These are phyloP conservation scores for Heliconius erato DNA, from an alignment of 2,888 invertebrate species.

Conservation along the genomic window DNA sequence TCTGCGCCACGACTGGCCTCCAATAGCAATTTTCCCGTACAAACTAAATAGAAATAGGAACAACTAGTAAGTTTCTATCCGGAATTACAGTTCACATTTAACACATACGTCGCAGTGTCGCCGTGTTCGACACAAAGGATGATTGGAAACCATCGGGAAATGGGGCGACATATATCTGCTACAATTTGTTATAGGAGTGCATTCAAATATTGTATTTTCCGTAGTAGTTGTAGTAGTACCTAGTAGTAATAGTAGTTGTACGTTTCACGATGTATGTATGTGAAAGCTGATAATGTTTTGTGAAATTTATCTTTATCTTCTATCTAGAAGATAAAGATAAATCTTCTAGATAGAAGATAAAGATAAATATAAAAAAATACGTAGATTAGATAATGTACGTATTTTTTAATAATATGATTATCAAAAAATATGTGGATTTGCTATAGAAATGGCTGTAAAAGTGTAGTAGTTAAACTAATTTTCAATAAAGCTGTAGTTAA, in stretches of 20 bases:
- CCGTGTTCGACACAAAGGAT: slow-evolving; percentile 49
- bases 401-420: too few relatives aligned
- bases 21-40: neutral
- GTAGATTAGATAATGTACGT: too few relatives aligned
- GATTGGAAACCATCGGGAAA: slow-evolving; percentile 48
- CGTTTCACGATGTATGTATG: neutral
- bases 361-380: too few relatives aligned
- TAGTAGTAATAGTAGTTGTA: neutral
- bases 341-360: too few relatives aligned
- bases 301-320: neutral
- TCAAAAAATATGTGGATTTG: too few relatives aligned
- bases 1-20: too few relatives aligned
- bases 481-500: too few relatives aligned
- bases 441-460: too few relatives aligned
- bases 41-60: slow-evolving; percentile 1
- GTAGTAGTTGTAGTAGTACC: neutral
- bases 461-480: too few relatives aligned
- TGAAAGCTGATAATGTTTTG: neutral
- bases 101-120: slow-evolving; percentile 24
- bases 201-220: slow-evolving; percentile 31
- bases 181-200: slow-evolving; percentile 35
- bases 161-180: slow-evolving; percentile 31
- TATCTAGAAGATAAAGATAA: too few relatives aligned
- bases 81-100: slow-evolving; percentile 27
- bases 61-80: slow-evolving; percentile 18